These are phyloP conservation scores for Epirrhoe tristata DNA, from an alignment of 2,888 invertebrate genomes.

Conservation along the genomic window DNA sequence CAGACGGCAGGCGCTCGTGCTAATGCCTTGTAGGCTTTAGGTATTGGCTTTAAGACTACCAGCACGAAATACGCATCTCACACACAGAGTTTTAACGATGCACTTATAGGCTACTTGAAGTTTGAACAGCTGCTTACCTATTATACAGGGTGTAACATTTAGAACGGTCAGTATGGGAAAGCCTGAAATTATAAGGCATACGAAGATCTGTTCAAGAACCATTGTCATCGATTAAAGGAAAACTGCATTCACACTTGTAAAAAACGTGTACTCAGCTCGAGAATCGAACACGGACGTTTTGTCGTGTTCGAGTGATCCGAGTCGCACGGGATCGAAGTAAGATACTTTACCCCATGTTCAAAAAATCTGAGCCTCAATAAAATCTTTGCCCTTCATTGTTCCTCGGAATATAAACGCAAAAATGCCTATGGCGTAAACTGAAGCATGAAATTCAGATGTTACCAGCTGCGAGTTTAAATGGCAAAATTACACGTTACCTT, in stretches of 20 bases:
- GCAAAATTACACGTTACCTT: constrained; percentile 13
- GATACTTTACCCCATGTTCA: background rate
- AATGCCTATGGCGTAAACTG: background rate
- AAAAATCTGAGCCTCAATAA: background rate
- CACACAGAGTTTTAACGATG: background rate
- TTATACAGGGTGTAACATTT: no score
- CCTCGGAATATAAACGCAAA: background rate
- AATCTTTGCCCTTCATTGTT: background rate
- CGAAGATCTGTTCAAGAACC: no score
- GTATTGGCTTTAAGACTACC: background rate
- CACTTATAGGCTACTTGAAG: background rate
- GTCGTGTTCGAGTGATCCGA: no score
- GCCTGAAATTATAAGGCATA: no score
- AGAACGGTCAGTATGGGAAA: no score
- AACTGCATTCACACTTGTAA: no score
- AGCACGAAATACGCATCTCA: background rate
- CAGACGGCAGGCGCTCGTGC: constrained; percentile 1
- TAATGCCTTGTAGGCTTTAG: constrained; percentile 5
- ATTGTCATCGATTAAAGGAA: no score
- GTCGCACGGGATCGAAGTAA: no score
- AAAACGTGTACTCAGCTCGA: no score
- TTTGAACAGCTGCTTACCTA: background rate
- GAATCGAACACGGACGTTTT: no score
- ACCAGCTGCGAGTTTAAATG: constrained; percentile 4
- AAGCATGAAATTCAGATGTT: constrained; percentile 7